These are phyloP conservation scores for Halcyon leucocephala DNA, from an alignment of 2,797 vertebrate species.

Conservation along the genomic window DNA sequence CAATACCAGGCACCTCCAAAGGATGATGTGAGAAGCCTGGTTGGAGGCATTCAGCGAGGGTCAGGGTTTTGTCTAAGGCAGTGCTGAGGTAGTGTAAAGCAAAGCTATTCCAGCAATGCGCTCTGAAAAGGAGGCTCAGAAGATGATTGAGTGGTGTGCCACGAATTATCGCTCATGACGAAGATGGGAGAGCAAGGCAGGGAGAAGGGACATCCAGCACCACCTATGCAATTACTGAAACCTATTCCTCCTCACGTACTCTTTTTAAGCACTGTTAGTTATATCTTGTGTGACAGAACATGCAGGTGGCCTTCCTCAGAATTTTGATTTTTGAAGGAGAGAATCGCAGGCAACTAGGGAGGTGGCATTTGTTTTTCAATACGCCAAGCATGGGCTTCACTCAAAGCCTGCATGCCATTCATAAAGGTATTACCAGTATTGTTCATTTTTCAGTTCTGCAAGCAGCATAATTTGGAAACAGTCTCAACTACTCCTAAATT, in stretches of 20 bases:
- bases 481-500: not conserved
- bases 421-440: not conserved
- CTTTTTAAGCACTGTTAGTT: not conserved
- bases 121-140: not conserved
- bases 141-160: fast-evolving
- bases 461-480: not conserved
- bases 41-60: fast-evolving
- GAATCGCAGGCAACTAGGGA: not conserved
- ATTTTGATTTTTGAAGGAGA: not conserved
- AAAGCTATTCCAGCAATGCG: not conserved
- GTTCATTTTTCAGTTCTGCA: not conserved
- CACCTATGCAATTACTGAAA: fast-evolving
- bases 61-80: not conserved
- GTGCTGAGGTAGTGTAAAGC: not conserved
- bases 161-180: not conserved
- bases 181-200: not conserved
- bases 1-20: not conserved
- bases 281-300: not conserved
- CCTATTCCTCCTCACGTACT: not conserved
- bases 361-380: not conserved
- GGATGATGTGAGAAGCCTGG: not conserved
- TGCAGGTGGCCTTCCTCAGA: not conserved
- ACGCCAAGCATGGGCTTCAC: not conserved
- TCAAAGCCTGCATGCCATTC: not conserved
- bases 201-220: not conserved